Conservation (phyloP, 37 sponge, comb jelly and placozoan species). For the Corticium candelabrum region DNA sequence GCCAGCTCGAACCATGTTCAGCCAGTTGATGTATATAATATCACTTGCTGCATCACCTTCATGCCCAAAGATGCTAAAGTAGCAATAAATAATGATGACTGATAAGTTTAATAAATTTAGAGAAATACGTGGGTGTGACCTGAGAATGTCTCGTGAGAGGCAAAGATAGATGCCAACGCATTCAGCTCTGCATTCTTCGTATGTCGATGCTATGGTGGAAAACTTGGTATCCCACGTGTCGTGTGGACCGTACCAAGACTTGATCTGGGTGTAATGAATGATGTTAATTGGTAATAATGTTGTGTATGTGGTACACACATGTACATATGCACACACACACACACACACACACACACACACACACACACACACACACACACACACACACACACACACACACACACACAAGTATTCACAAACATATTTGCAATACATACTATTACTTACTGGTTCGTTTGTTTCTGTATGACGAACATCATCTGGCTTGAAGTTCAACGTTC, state of each 20-base stretch:
- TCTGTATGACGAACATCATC: constrained; percentile 50
- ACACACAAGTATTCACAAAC: no score
- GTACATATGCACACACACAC: not conserved
- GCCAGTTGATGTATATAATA: constrained; percentile 80
- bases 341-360: not conserved
- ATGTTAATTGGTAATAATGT: not conserved
- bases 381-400: constrained; percentile 13
- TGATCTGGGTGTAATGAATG: constrained; percentile 18
- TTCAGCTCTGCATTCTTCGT: constrained; percentile 90
- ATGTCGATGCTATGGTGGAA: constrained; percentile 50
- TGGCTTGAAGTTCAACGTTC: constrained; percentile 67
- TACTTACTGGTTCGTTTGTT: constrained; percentile 57
- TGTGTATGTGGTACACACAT: not conserved
- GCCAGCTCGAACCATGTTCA: constrained; percentile 83
- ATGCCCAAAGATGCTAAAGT: constrained; percentile 71
- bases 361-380: no score
- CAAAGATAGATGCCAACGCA: constrained; percentile 90
- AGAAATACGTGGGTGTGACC: constrained; percentile 25
- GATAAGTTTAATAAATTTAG: not conserved
- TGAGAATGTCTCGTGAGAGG: constrained; percentile 53
- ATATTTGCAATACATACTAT: not conserved
- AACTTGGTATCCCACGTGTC: constrained; percentile 78
- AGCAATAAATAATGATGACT: not conserved
- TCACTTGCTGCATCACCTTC: constrained; percentile 53
- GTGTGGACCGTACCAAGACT: constrained; percentile 61